These are phyloP conservation scores for Catostomus latipinnis DNA, from an alignment of 2,797 vertebrate genomes.

Conservation along the genomic window DNA sequence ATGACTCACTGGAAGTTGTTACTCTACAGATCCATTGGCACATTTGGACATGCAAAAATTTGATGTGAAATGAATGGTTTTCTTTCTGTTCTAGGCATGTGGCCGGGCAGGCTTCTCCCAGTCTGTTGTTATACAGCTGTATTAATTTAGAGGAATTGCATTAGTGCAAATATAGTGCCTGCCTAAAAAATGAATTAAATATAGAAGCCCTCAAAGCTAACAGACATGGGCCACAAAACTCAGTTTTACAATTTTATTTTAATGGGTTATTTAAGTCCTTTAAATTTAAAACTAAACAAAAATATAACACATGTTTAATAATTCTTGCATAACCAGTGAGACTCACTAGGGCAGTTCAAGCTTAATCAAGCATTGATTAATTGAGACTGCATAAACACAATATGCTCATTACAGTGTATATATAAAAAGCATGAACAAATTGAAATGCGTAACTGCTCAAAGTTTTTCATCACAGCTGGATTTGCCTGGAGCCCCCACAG, in stretches of 20 bases:
- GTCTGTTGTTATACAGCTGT: background rate
- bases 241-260: too few species aligned
- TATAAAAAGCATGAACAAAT: background rate
- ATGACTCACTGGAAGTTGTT: constrained; percentile 23
- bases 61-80: background rate
- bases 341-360: background rate
- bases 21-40: constrained; percentile 1
- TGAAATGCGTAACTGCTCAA: background rate
- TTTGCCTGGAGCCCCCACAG: constrained; percentile 29
- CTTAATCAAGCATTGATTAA: constrained; percentile 1
- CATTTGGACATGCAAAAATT: constrained; percentile 1
- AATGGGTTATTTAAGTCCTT: too few species aligned
- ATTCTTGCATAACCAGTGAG: constrained; percentile 1
- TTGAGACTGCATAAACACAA: background rate
- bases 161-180: background rate
- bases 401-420: background rate
- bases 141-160: background rate
- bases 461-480: constrained; percentile 13
- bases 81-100: background rate
- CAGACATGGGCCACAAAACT: too few species aligned
- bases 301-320: background rate
- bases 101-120: background rate
- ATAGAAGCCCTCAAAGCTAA: too few species aligned
- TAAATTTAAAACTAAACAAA: too few species aligned
- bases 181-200: background rate